phyloP scores from a whole-genome alignment of 2,888 invertebrate genomes.

The Acanthosoma haemorrhoidale region DNA sequence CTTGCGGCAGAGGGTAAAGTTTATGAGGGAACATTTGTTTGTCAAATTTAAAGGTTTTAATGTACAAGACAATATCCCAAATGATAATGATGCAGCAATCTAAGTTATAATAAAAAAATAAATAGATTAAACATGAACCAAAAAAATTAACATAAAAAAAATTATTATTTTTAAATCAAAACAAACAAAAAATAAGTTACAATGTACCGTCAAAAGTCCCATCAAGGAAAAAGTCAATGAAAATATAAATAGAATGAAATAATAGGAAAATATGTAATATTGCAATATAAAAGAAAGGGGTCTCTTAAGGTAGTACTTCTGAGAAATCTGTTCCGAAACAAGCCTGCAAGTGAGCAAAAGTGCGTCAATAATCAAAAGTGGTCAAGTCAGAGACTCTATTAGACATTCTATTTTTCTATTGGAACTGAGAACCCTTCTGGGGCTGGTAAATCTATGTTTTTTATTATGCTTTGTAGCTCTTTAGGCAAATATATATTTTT shows the following conservation, averaged over 20 bases:
- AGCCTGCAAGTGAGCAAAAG: slow-evolving; percentile 56
- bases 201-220: slow-evolving; percentile 32
- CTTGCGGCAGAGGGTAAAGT: no score
- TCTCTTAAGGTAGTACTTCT: slow-evolving; percentile 57
- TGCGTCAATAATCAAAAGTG: slow-evolving; percentile 44
- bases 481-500: slow-evolving; percentile 18
- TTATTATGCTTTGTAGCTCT: not conserved
- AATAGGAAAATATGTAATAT: slow-evolving; percentile 46
- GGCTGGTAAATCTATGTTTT: not conserved
- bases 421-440: not conserved
- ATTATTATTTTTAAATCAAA: not conserved
- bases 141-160: not conserved
- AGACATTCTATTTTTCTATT: not conserved
- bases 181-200: slow-evolving; percentile 19
- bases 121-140: not conserved
- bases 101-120: slow-evolving; percentile 12
- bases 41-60: slow-evolving; percentile 6
- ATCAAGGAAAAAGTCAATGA: slow-evolving; percentile 33
- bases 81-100: slow-evolving; percentile 27
- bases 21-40: not conserved
- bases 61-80: slow-evolving; percentile 29
- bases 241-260: slow-evolving; percentile 31
- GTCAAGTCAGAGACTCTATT: slow-evolving; percentile 37
- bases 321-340: slow-evolving; percentile 95
- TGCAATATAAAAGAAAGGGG: slow-evolving; percentile 40